Evolutionary conservation across 2,113 vertebrate species (phyloP), one percentile per base, ranked within the genome.

Genomic region (Mirza zaza): DNA sequence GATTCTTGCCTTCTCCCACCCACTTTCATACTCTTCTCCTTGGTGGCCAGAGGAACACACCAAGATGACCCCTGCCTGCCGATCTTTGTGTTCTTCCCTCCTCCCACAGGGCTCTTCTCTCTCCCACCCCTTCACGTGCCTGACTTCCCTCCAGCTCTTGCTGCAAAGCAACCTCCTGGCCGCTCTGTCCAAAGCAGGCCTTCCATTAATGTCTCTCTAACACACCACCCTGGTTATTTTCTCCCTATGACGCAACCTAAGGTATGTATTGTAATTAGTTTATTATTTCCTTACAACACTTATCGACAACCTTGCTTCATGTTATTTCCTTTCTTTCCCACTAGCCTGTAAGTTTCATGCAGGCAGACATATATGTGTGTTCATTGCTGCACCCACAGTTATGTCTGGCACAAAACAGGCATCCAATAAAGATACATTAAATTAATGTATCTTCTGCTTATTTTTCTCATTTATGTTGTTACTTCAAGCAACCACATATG

Each of bases 401-500:
- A 25, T 42, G 50, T 34, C 18, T 76, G 55, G 27, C 42, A 80
- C 29, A 42, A 96, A 96, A 50, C 1, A 87, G 86, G 32, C 29
- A 87, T 52, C 55, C n/a, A 86, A 84, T 65, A 48, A 84, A 61
- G 34, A 85, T 1, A 8, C 21, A 68, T 0, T 93, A 23, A 75
- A 48, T 79, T 67, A 4, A 39, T 36, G 27, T 17, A 48, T 81
- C 65, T 42, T 27, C 67, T 23, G 83, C 55, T 91, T 94, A 39
- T 86, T 77, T 80, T 85, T 77, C 79, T 87, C 42, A 70, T 71
- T 91, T 93, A 71, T 63, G 48, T 20, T 48, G 29, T 80, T 52
- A 83, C 32, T 79, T 97, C 87, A 93, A 70, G 65, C 67, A 94
- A 59, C 45, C 34, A 93, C 15, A 95, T 83, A 59, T 76, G 57